Evolutionary conservation across 2,797 vertebrate species (phyloP).

Genomic region (Leontocebus nigricollis): DNA sequence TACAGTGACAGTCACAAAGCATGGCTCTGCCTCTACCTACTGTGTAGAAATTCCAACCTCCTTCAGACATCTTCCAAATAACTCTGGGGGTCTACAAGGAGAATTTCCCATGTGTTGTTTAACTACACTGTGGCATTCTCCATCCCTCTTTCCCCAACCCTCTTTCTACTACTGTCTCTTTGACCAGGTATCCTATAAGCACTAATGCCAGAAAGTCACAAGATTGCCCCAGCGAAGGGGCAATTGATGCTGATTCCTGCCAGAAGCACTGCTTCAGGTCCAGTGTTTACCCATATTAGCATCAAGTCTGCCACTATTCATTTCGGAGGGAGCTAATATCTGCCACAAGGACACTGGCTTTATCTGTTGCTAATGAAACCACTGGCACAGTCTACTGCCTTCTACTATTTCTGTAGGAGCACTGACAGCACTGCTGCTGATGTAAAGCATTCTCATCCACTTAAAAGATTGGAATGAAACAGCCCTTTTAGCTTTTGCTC

Average conservation of each 20-base stretch:
- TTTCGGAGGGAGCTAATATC: not conserved
- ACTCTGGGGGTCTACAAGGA: not conserved
- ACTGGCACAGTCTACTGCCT: not conserved
- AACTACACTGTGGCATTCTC: not conserved
- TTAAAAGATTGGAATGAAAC: not conserved
- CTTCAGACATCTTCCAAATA: not conserved
- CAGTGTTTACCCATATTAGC: not conserved
- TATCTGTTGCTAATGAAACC: not conserved
- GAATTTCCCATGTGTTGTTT: not conserved
- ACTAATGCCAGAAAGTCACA: not conserved
- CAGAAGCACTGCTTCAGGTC: not conserved
- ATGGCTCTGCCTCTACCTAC: not conserved
- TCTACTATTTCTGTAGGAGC: not conserved
- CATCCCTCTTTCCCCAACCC: not conserved
- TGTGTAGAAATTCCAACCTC: not conserved
- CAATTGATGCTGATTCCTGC: not conserved
- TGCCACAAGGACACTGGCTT: not conserved
- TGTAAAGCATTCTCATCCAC: not conserved
- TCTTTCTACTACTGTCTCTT: not conserved
- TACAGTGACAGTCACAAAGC: not conserved
- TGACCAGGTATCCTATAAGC: not conserved
- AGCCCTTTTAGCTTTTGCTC: slow-evolving; percentile 16
- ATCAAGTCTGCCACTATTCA: not conserved
- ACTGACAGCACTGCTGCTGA: not conserved
- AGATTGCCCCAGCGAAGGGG: not conserved